Conservation (phyloP, 2,797 vertebrate genomes). For the Pantherophis alleghaniensis region DNA sequence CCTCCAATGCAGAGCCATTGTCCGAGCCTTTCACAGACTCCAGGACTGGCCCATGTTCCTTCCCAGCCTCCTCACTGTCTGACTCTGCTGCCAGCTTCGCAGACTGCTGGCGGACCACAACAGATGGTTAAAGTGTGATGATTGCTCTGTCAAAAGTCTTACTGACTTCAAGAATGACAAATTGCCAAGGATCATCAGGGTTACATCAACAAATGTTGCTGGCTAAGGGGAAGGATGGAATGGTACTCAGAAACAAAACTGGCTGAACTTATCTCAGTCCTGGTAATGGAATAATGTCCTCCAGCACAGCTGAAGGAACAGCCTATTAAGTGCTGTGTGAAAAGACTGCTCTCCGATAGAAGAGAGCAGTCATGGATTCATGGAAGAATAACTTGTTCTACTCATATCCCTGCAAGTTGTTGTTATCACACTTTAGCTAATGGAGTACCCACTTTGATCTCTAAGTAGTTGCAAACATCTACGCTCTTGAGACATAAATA, state of each 20-base stretch:
- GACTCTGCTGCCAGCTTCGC: too few relatives aligned
- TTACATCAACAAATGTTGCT: background rate
- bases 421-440: background rate
- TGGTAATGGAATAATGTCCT: background rate
- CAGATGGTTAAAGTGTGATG: background rate
- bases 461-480: too few relatives aligned
- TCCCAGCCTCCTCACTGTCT: too few relatives aligned
- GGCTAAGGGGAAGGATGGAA: background rate
- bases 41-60: too few relatives aligned
- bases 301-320: background rate
- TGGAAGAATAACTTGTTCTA: background rate
- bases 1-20: too few relatives aligned
- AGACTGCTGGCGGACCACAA: too few relatives aligned
- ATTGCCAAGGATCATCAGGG: background rate
- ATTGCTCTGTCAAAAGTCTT: background rate
- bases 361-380: background rate
- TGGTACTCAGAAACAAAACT: background rate
- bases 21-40: too few relatives aligned
- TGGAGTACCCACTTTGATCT: background rate
- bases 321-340: background rate
- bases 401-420: background rate
- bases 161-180: background rate
- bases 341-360: background rate
- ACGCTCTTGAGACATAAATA: background rate
- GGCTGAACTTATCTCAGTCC: background rate